Conservation (phyloP, 2,113 vertebrate species). For the Vireo altiloquus region DNA sequence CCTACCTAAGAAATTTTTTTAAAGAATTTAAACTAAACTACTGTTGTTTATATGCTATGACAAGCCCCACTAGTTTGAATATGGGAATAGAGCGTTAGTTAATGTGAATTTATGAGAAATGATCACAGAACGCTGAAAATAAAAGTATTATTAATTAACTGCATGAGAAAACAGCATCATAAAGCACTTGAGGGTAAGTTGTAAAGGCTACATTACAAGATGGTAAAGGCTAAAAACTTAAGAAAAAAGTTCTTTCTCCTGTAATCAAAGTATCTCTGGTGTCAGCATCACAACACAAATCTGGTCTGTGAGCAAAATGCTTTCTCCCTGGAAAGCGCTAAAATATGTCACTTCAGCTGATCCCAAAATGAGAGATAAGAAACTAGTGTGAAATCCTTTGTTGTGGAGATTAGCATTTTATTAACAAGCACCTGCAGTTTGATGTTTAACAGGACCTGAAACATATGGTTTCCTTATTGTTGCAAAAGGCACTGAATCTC, state of each 20-base stretch:
- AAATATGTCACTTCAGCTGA: not conserved
- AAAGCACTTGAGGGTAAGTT: not conserved
- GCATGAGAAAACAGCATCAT: not conserved
- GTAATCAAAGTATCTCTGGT: not conserved
- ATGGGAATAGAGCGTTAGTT: not conserved
- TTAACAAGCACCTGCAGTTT: not conserved
- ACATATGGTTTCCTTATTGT: not conserved
- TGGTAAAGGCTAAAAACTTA: not conserved
- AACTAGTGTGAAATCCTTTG: not conserved
- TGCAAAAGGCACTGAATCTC: not conserved
- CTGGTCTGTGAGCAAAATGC: not conserved
- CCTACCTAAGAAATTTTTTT: not conserved
- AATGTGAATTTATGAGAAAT: not conserved
- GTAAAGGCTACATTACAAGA: not conserved
- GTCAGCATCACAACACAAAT: not conserved
- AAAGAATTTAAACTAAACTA: not conserved
- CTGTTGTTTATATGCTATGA: not conserved
- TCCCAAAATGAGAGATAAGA: not conserved
- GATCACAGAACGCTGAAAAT: not conserved
- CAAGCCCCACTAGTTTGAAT: not conserved
- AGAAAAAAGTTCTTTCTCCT: not conserved
- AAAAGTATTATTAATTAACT: constrained; percentile 34
- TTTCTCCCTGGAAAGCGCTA: constrained; percentile 1
- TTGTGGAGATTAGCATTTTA: constrained; percentile 6
- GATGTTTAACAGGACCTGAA: not conserved